phyloP scores from a whole-genome alignment of 2,797 vertebrate genomes.

The Pangasius macronema region DNA sequence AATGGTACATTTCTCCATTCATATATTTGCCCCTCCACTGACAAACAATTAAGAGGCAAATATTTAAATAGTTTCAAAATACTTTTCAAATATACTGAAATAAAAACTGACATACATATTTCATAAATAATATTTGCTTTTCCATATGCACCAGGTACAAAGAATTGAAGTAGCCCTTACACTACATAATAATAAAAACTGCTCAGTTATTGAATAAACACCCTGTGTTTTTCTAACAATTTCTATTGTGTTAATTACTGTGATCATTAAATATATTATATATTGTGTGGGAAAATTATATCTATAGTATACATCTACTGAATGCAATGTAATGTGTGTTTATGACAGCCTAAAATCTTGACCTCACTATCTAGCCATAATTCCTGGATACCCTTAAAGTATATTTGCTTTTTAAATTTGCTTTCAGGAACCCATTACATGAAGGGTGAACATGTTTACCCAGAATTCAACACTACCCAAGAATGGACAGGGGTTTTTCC shows the following conservation, averaged over 20 bases:
- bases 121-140: not conserved
- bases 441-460: constrained; percentile 81
- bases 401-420: not conserved
- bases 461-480: constrained; percentile 60
- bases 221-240: not conserved
- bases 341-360: not conserved
- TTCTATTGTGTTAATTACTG: not conserved
- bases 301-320: not conserved
- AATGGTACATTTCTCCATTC: not conserved
- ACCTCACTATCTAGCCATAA: not conserved
- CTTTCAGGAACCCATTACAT: constrained; percentile 77
- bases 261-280: not conserved
- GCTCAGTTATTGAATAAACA: not conserved
- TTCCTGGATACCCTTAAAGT: not conserved
- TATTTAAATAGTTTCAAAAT: not conserved
- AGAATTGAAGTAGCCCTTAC: not conserved
- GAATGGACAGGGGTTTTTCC: constrained; percentile 77
- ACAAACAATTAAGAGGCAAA: not conserved
- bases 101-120: not conserved
- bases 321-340: not conserved
- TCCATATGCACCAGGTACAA: not conserved
- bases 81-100: not conserved
- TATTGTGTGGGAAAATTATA: not conserved
- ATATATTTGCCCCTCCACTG: not conserved
- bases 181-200: not conserved